Evolutionary conservation across 2,888 invertebrate species (phyloP).

Genomic region (Hedya salicella): DNA sequence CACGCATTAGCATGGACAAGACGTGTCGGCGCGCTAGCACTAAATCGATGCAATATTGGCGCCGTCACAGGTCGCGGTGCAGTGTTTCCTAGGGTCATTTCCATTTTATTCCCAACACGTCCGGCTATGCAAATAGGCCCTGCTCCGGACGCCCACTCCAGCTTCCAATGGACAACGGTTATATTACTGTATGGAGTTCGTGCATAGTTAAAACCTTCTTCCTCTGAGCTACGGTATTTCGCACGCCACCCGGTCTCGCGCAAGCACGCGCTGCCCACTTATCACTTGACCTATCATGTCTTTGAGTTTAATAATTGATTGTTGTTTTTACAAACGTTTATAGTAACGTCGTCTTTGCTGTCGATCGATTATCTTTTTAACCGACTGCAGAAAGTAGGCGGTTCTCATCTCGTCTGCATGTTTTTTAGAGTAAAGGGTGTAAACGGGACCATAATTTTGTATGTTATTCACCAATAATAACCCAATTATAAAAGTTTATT

Average conservation of each 20-base stretch:
- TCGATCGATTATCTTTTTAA: not conserved
- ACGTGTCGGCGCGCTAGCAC: constrained; percentile 60
- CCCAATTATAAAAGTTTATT: too few relatives aligned
- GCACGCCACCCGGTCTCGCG: constrained; percentile 1
- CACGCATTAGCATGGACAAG: constrained; percentile 56
- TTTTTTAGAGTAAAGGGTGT: too few relatives aligned
- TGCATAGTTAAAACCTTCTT: not conserved
- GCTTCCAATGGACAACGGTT: not conserved
- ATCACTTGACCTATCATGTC: constrained; percentile 56
- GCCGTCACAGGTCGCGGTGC: constrained; percentile 57
- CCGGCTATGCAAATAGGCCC: constrained; percentile 75
- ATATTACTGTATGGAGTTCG: not conserved
- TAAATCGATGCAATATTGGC: constrained; percentile 74
- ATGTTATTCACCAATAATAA: too few relatives aligned
- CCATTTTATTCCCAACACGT: constrained; percentile 83
- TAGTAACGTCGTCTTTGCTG: too few relatives aligned
- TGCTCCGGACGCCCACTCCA: constrained; percentile 43
- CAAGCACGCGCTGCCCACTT: constrained; percentile 55
- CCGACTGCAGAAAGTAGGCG: too few relatives aligned
- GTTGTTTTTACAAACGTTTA: constrained; percentile 26
- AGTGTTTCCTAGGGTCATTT: constrained; percentile 63
- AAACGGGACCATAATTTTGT: too few relatives aligned
- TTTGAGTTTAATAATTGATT: constrained; percentile 42
- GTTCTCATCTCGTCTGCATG: too few relatives aligned
- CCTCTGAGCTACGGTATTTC: constrained; percentile 4